Evolutionary conservation across 2,113 vertebrate genomes (phyloP), one percentile per base, ranked within the genome.

Genomic region (Dinomys branickii): DNA sequence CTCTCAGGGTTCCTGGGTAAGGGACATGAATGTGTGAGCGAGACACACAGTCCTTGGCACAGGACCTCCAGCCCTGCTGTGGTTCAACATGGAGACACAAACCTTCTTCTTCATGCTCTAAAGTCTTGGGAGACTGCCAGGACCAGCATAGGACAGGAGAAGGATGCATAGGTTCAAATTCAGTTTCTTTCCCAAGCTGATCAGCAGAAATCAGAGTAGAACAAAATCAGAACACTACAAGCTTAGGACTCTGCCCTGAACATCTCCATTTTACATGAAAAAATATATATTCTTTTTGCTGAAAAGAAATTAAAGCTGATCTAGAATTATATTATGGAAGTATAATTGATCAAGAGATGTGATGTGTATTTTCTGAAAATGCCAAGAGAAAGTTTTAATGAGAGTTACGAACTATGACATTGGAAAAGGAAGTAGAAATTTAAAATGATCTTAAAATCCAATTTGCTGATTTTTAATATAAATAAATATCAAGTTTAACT

Each of bases 221-320:
- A 78, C 35, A 56, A 7, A 65, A 69, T 44, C 38, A 35, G 65
- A 93, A 91, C 75, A 75, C 67, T 44, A 59, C 6, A 87, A 17
- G 41, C 41, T 94, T 89, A 95, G 63, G 84, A 87, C 24, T 59
- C 63, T 83, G 89, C 94, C 87, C 97, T 97, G 94, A 95, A 93
- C 58, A 58, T 38, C 41, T 88, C 44, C 65, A 92, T 90, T 97
- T 91, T 88, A 95, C 90, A 82, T 85, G 50, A 87, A 61, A 82
- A 67, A n/a, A 47, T 81, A 61, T 65, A 59, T 85, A 65, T 85
- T 65, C 81, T 50, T 88, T 77, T 44, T 71, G 26, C 52, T 73
- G 83, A 88, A 91, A 85, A 84, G 17, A 96, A 85, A 90, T 44
- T 56, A 58, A 95, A 92, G 44, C 10, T 69, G 73, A 81, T n/a